Evolutionary conservation across 2,888 invertebrate species (phyloP), one percentile per base, ranked within the genome.

Genomic region (Smittia aterrima): DNA sequence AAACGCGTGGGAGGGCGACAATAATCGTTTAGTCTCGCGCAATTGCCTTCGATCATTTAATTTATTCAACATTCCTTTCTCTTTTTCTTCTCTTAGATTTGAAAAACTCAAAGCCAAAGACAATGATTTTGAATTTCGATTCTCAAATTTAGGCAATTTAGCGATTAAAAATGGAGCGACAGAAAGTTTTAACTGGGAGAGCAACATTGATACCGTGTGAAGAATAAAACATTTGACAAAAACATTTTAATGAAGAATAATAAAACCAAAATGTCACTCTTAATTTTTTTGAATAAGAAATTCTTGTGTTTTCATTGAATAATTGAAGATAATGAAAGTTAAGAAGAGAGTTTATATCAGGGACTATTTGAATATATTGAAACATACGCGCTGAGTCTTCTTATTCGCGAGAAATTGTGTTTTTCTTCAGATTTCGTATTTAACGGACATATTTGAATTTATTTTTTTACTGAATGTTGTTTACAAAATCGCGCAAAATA

Each of bases 121-220:
- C 83, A 84, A 87, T 27, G 90, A 93, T 83, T 95, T 95, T 81
- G 88, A 89, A 77, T 89, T 89, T 81, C 88, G 94, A 78, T 95
- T 92, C 85, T 88, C 90, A 78, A 93, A 93, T 83, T 86, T 94
- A 77, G 94, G 95, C 73, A 92, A 93, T 80, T 87, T 93, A 78
- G 88, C 90, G 70, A 88, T 86, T 70, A 88, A 89, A 78, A 89
- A 86, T 79, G 91, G 90, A 76, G 90, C 89, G 77, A 92, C 92
- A 74, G 93, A 93, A 81, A n/a, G n/a, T n/a, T 95, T 94, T 83
- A 93, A 94, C 83, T 94, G 94, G 95, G 92, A 92, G 82, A 91
- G 90, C 83, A 89, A 92, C 79, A 86, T 90, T 75, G 92, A 92
- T 79, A 91, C 92, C 80, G 58, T 72, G 32, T 25, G 58, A 27